Percentiles rank a stretch among this genome's conserved stretches.
Evolutionary conservation across 1,140 invertebrate species (phyloP).

Genomic region (Parasteatoda tepidariorum): DNA sequence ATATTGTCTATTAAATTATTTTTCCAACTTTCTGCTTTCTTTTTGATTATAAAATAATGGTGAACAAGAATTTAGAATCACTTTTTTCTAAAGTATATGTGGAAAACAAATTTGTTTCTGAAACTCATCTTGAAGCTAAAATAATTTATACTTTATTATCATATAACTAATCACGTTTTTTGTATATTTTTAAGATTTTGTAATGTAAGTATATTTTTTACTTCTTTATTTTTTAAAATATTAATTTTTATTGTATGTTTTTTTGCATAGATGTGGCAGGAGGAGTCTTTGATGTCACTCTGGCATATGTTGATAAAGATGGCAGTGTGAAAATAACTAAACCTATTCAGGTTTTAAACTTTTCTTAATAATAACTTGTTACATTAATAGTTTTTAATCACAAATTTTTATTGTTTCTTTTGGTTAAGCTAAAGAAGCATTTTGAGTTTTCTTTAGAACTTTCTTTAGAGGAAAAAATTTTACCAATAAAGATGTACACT

Average conservation of each 20-base stretch:
- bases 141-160: too few species aligned
- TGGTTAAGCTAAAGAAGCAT: background rate
- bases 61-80: too few species aligned
- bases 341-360: conserved; percentile 13
- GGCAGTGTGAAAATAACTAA: conserved; percentile 42
- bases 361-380: background rate
- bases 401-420: background rate
- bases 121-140: too few species aligned
- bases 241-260: background rate
- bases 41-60: background rate
- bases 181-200: too few species aligned
- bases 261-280: background rate
- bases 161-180: too few species aligned
- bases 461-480: background rate
- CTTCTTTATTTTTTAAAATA: background rate
- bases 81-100: too few species aligned
- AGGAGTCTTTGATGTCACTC: conserved; percentile 1
- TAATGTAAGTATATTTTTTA: too few species aligned
- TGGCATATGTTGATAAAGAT: conserved; percentile 43
- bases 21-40: background rate
- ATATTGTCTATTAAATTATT: background rate
- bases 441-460: background rate
- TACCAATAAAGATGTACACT: background rate
- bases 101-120: too few species aligned
- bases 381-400: background rate